Evolutionary conservation across 2,797 vertebrate genomes (phyloP), one percentile per base, ranked within the genome.

Genomic region (Paratrypauchen microcephalus): DNA sequence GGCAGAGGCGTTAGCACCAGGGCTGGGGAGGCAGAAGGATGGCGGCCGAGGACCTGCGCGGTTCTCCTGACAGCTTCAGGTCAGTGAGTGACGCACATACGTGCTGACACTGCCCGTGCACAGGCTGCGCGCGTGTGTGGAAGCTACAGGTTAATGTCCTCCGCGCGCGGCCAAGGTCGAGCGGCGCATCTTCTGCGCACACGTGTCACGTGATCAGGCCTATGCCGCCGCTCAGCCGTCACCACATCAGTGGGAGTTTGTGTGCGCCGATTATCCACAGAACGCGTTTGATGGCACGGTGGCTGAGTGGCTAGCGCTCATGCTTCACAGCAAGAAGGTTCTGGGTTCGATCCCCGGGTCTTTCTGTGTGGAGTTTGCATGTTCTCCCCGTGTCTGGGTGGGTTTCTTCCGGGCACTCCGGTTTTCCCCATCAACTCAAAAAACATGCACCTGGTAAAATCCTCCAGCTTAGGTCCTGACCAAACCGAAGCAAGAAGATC

Each of bases 121-220:
- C 13, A 55, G 54, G 23, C 4, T 56, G 13, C 15, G 28, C 4
- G 58, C 28, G 18, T 18, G 58, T n/a, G 57, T 9, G 57, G 39
- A 26, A 48, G 39, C 62, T 48, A 64, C 62, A 64, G 41, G 62
- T 64, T 41, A 16, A 19, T 23, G 39, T 64, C 62, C 62, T 64
- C 62, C 23, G 41, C 23, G 41, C 13, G 52, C 47, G 24, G 47
- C 41, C 62, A 64, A 64, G 62, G 62, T 64, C 62, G 61, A 60
- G 28, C 28, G 7, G 28, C 32, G 28, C 57, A 8, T 36, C 24
- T 26, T 24, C 4, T 2, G 55, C 1, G 6, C 52, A 21, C 21
- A 4, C 52, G 19, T 52, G 48, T 19, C 7, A 19, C 48, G 19
- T 50, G 18, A 50, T 11, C 2, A 55, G 50, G 19, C 50, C 7